These are phyloP conservation scores for Tachysurus fulvidraco DNA, from an alignment of 2,113 vertebrate genomes.

Conservation along the genomic window DNA sequence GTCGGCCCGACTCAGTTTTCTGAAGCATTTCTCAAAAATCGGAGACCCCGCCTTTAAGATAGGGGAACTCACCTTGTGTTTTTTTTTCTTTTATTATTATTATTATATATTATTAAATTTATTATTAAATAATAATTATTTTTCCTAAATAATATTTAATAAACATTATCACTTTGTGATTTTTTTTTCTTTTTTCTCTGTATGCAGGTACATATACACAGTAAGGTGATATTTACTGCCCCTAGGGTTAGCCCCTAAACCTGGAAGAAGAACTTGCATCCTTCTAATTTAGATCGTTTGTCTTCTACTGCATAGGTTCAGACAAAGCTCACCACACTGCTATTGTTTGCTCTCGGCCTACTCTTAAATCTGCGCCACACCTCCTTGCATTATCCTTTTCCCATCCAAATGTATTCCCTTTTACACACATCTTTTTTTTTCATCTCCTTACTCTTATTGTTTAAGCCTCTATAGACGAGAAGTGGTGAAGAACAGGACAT, in stretches of 20 bases:
- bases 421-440: not conserved
- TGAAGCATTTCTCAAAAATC: too few species aligned
- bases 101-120: too few species aligned
- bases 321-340: too few species aligned
- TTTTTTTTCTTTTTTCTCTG: not conserved
- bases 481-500: slow-evolving; percentile 5
- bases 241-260: not conserved
- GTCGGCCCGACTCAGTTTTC: too few species aligned
- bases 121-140: too few species aligned
- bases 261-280: not conserved
- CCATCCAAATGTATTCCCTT: not conserved
- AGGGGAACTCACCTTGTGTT: too few species aligned
- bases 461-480: not conserved
- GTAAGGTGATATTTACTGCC: not conserved
- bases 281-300: not conserved
- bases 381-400: slow-evolving; percentile 3
- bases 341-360: not conserved
- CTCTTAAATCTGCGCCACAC: not conserved
- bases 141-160: too few species aligned
- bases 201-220: not conserved
- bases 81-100: too few species aligned
- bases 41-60: too few species aligned
- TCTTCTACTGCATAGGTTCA: not conserved
- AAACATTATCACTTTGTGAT: not conserved
- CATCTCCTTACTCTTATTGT: not conserved